Conservation (phyloP, 2,888 invertebrate genomes). For the Plebejus anna region DNA sequence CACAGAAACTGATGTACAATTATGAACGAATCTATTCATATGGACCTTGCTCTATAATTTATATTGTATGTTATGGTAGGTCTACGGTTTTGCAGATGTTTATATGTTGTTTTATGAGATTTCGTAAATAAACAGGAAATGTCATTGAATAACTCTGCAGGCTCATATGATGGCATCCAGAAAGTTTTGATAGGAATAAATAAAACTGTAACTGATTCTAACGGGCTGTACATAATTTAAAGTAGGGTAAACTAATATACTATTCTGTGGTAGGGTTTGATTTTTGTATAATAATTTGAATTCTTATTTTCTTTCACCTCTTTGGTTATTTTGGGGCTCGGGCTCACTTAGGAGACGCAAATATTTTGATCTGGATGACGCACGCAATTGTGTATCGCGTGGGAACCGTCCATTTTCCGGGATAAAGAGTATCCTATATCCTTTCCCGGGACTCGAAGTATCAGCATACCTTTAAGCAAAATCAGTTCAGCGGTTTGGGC, state of each 20-base stretch:
- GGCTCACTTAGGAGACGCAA: too few relatives aligned
- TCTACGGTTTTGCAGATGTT: slow-evolving; percentile 4
- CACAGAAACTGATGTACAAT: not conserved
- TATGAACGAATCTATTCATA: slow-evolving; percentile 9
- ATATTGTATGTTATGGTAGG: slow-evolving; percentile 8
- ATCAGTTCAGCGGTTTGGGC: too few relatives aligned
- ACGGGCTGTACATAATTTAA: not conserved
- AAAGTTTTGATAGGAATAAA: slow-evolving; percentile 1
- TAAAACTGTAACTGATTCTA: not conserved
- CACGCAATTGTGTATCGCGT: too few relatives aligned
- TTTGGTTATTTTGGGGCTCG: not conserved
- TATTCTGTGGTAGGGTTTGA: not conserved
- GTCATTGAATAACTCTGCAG: not conserved
- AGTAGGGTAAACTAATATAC: too few relatives aligned
- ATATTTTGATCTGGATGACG: too few relatives aligned
- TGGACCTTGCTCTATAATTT: not conserved
- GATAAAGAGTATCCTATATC: too few relatives aligned
- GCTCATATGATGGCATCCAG: not conserved
- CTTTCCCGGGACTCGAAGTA: too few relatives aligned
- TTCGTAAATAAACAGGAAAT: slow-evolving; percentile 4
- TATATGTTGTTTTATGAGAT: not conserved
- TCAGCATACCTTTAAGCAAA: too few relatives aligned
- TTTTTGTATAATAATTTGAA: not conserved
- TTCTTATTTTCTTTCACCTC: not conserved
- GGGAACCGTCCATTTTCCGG: too few relatives aligned